Base-by-base conservation (phyloP, 1,140 invertebrate species). In the Orussus abietinus region DNA sequence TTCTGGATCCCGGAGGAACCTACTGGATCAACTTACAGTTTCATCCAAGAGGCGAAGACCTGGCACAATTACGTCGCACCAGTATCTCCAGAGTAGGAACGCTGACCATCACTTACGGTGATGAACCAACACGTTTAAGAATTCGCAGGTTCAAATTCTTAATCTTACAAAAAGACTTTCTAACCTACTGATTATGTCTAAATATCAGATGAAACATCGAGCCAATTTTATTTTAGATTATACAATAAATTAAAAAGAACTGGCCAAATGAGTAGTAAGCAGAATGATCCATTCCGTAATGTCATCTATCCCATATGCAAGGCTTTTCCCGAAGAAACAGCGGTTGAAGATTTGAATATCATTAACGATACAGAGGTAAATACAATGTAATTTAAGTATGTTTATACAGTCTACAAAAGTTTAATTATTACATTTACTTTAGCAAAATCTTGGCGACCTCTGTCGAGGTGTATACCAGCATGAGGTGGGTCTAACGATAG, bases 121-220 rank as follows among this genome's bases (percentile, higher is more conserved):
- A 74, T 45, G 71, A 74, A 47, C 69, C 69, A 15, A 65, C 69
- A 17, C 59, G 71, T 17, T 66, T 61, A 47, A 49, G 71, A 45
- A 63, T 74, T 45, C 64, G 71, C 33, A 62, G 69, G 69, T 69
- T 38, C 47, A 28, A n/a, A n/a, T n/a, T n/a, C n/a, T n/a, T n/a
- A n/a, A n/a, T n/a, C n/a, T n/a, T n/a, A 20, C 12, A 30, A 39
- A 36, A 37, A 42, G 3, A 43, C 31, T 36, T 4, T 38, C 20
- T 26, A 17, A 46, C 26, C 18, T 20, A 15, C 37, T 14, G 3
- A 25, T 14, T 25, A 34, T n/a, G 10, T 21, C 36, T 17, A 43
- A 13, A 20, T 22, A 29, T 41, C 9, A 28, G 7, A 20, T 19
- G n/a, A 34, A 12, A 28, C 25, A n/a, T n/a, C n/a, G 3, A n/a